Base-by-base conservation (phyloP, 1,140 invertebrate species). In the Archivesica marissinica region DNA sequence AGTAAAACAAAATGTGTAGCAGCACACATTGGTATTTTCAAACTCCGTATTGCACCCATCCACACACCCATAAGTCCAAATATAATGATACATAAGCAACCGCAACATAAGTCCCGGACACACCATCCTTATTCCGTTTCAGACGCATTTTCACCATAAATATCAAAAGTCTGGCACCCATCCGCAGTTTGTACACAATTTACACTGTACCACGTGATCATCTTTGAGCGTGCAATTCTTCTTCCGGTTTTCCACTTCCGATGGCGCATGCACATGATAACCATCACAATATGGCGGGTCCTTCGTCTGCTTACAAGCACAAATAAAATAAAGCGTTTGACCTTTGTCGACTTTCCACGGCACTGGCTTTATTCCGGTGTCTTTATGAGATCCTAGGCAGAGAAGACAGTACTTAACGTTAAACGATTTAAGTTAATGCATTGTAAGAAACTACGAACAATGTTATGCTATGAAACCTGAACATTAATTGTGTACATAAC, bases 221-320 rank as follows among this genome's bases (percentile, higher is more conserved):
- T 76, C 44, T 33, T 80, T 50, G 39, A 84, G 66, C n/a, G 74
- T 7, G 54, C 90, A 91, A 13, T 61, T 80, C 44, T 88, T 61
- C 64, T 89, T 81, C 76, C 86, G 79, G 9, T 88, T 75, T 25
- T 81, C 17, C 13, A 91, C 83, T 20, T 87, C 74, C 35, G 38
- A 75, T 23, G 89, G 87, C 28, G 89, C 54, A 52, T 87, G 72
- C 11, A 74, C 86, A 79, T 91, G 90, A 20, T 82, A 68, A 30
- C 85, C 90, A 61, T 91, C 90, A 87, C 90, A 91, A 74, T 86
- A 88, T 68, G 90, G 90, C 15, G 89, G 86, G 74, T 87, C 77
- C 59, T 85, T 88, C 11, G 88, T 90, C 44, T 91, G 86, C 78
- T 91, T 91, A 70, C 90, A 91, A 20, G 77, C 86, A 85, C 90